Percentiles rank a stretch among this genome's conserved stretches.
These are phyloP conservation scores for Aegotheles bennettii DNA, from an alignment of 2,113 vertebrate species.

Conservation along the genomic window DNA sequence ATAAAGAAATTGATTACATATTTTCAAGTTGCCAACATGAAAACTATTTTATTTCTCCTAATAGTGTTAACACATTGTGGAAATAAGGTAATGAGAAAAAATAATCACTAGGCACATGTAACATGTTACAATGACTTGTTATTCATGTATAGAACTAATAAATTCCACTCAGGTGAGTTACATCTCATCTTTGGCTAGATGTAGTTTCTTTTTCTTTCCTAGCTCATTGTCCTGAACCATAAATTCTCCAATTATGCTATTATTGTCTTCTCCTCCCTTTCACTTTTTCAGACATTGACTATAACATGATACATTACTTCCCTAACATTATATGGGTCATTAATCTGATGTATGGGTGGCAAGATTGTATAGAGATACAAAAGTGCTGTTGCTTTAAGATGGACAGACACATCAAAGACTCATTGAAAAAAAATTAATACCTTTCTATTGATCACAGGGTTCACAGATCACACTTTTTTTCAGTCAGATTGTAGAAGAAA, in stretches of 20 bases:
- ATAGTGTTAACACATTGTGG: not conserved
- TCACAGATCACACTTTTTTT: not conserved
- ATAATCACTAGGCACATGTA: not conserved
- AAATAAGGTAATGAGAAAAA: not conserved
- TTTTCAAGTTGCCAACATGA: not conserved
- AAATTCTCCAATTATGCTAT: not conserved
- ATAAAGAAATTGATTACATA: not conserved
- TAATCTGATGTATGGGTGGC: not conserved
- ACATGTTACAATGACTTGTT: not conserved
- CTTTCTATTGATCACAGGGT: not conserved
- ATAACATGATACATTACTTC: not conserved
- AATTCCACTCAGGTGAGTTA: not conserved
- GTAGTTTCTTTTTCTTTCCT: not conserved
- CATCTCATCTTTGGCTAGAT: not conserved
- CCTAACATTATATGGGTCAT: not conserved
- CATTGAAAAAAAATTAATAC: accelerated
- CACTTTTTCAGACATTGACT: not conserved
- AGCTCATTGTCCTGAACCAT: not conserved
- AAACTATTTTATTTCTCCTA: not conserved
- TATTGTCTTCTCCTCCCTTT: not conserved
- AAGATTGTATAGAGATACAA: not conserved
- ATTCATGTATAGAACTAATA: not conserved
- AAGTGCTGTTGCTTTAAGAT: not conserved
- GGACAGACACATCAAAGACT: not conserved
- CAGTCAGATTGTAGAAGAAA: not conserved